A percentile compares a stretch with the other conserved stretches of the same genome.
Conservation (phyloP, 1,140 invertebrate genomes). For the Microvelia longipes region DNA sequence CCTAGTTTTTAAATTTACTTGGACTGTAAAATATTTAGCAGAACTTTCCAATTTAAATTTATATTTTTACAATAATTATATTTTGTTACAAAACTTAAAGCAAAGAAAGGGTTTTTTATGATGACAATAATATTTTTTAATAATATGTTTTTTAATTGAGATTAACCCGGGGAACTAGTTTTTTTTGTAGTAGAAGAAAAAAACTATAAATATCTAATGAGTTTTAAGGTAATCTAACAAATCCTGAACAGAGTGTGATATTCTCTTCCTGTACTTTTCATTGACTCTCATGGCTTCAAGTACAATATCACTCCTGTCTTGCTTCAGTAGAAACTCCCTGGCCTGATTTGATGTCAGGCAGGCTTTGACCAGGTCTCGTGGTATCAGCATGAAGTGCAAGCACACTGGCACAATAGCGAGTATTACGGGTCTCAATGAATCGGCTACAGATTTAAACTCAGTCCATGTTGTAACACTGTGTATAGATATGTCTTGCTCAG, state of each 20-base stretch:
- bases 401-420: constrained; percentile 8
- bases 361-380: background rate
- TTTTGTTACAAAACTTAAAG: too few species aligned
- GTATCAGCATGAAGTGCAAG: constrained; percentile 6
- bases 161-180: too few species aligned
- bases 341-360: constrained; percentile 2
- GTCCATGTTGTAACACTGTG: constrained; percentile 2
- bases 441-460: constrained; percentile 6
- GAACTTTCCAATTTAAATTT: too few species aligned
- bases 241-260: constrained; percentile 4
- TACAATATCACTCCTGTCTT: constrained; percentile 5
- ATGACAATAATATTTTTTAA: too few species aligned
- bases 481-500: background rate
- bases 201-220: too few species aligned
- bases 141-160: too few species aligned
- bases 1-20: too few species aligned
- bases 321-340: background rate
- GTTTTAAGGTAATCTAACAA: background rate
- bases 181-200: too few species aligned
- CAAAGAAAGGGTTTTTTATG: too few species aligned
- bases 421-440: background rate
- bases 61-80: too few species aligned
- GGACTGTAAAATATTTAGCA: too few species aligned
- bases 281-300: constrained; percentile 9
- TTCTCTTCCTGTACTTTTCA: constrained; percentile 7